phyloP scores from a whole-genome alignment of 2,113 vertebrate genomes.

The Mustela nigripes region DNA sequence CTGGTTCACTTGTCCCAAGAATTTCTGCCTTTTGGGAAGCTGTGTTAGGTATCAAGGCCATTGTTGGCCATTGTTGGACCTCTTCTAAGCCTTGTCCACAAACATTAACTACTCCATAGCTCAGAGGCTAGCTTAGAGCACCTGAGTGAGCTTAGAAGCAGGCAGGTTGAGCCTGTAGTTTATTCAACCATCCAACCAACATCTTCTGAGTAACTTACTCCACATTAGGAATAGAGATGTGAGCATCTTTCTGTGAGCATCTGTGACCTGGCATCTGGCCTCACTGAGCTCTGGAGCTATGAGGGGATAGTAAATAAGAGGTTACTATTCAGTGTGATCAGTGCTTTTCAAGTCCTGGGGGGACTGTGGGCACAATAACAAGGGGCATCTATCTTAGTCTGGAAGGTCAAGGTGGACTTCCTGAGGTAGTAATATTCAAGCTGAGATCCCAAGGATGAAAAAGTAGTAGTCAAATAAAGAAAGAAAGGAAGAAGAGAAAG shows the following conservation, averaged over 20 bases:
- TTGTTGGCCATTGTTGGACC: not conserved
- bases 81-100: not conserved
- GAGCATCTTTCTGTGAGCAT: not conserved
- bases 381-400: not conserved
- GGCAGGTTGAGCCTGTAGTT: not conserved
- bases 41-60: not conserved
- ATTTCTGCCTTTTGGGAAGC: not conserved
- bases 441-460: not conserved
- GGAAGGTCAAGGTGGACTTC: not conserved
- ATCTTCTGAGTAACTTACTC: not conserved
- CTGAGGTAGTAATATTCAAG: slow-evolving; percentile 40
- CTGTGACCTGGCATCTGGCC: not conserved
- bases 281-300: not conserved
- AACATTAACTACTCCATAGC: not conserved
- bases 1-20: not conserved
- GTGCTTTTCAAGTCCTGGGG: not conserved
- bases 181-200: not conserved
- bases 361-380: not conserved
- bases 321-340: not conserved
- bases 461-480: not conserved
- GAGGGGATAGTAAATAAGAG: not conserved
- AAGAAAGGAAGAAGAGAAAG: not conserved
- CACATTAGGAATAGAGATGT: not conserved
- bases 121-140: not conserved
- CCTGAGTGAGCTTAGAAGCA: not conserved